Evolutionary conservation across 2,888 invertebrate genomes (phyloP).

Genomic region (Agrotis exclamationis): DNA sequence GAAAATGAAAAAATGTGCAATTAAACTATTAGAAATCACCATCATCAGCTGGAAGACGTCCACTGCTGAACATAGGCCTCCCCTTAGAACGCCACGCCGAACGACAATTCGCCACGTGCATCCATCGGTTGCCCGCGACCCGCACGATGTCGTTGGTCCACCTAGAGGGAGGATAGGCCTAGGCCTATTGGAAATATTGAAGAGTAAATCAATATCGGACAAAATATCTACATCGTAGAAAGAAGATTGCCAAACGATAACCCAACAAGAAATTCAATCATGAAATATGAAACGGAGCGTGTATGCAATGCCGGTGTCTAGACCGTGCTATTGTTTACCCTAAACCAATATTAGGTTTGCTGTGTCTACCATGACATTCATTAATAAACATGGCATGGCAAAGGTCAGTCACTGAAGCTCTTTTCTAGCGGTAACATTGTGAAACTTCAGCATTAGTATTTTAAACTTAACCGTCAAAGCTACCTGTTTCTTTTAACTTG

Average conservation of each 20-base stretch:
- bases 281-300: slow-evolving; percentile 18
- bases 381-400: background rate
- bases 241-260: background rate
- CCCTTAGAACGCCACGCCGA: too few species aligned
- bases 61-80: too few species aligned
- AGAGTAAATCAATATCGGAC: too few species aligned
- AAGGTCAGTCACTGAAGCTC: slow-evolving; percentile 13
- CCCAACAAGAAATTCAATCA: background rate
- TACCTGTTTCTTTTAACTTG: background rate
- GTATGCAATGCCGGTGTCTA: slow-evolving; percentile 36
- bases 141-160: too few species aligned
- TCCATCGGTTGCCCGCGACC: too few species aligned
- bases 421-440: slow-evolving; percentile 1
- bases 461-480: background rate
- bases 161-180: too few species aligned
- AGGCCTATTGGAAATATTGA: background rate
- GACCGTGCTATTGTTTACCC: slow-evolving; percentile 32
- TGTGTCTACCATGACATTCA: slow-evolving; percentile 9
- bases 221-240: background rate
- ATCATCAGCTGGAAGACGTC: too few species aligned
- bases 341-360: slow-evolving; percentile 24
- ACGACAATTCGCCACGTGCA: too few species aligned
- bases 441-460: background rate
- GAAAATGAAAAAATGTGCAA: too few species aligned
- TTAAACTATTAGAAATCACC: too few species aligned